A percentile compares a stretch with the other conserved stretches of the same genome.
These are phyloP conservation scores for Capromys pilorides DNA, from an alignment of 2,797 vertebrate genomes.

Conservation along the genomic window DNA sequence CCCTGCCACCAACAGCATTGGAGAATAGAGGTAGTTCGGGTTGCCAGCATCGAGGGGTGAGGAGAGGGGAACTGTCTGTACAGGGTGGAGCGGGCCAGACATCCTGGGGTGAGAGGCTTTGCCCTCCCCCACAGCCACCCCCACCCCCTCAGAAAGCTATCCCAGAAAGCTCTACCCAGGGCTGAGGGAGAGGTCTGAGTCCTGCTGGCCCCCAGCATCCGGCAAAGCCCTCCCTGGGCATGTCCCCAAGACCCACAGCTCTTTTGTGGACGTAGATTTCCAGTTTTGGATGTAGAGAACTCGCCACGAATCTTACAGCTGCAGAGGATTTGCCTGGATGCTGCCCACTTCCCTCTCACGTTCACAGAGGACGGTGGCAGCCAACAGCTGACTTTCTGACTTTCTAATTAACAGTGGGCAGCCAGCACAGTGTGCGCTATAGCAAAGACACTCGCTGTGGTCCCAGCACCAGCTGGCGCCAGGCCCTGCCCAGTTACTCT, in stretches of 20 bases:
- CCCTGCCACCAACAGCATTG: accelerated
- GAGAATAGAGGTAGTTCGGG: accelerated
- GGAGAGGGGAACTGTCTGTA: background rate
- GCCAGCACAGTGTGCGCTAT: background rate
- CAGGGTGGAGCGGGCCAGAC: background rate
- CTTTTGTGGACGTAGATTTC: background rate
- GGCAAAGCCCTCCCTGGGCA: too few relatives aligned
- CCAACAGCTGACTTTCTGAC: background rate
- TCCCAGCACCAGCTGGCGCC: background rate
- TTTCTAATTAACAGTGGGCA: background rate
- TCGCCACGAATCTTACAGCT: background rate
- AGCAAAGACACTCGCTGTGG: accelerated
- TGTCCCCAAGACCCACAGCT: background rate
- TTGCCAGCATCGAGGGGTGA: background rate
- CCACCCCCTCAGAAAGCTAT: too few relatives aligned
- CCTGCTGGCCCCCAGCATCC: too few relatives aligned
- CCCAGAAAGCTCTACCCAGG: background rate
- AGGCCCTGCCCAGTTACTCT: background rate
- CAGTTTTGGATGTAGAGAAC: background rate
- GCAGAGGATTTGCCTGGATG: background rate
- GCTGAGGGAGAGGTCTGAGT: background rate
- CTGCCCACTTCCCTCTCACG: accelerated
- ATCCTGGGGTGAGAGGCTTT: background rate
- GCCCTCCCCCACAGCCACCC: too few relatives aligned
- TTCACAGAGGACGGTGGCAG: background rate